These are phyloP conservation scores for Cryptocephalus primarius DNA, from an alignment of 2,888 invertebrate species.

Conservation along the genomic window DNA sequence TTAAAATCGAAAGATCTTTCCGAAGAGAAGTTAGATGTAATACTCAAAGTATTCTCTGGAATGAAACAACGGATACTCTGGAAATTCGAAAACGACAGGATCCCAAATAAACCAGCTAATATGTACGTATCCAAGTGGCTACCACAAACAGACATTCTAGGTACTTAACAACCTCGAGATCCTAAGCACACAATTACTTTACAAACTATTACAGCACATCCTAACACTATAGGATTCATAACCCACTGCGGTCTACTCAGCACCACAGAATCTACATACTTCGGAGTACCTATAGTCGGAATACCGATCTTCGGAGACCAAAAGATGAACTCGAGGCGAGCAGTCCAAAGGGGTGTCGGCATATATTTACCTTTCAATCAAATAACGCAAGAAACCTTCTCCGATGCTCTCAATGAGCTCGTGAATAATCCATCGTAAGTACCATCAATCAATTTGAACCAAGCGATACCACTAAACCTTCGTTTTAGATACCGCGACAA, in stretches of 20 bases:
- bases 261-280: constrained; percentile 2
- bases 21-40: constrained; percentile 20
- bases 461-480: not conserved
- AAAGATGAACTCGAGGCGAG: constrained; percentile 1
- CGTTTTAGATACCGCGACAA: constrained; percentile 9
- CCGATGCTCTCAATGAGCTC: constrained; percentile 3
- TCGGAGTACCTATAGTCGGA: constrained; percentile 5
- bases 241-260: constrained; percentile 6
- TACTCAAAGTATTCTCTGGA: constrained; percentile 29
- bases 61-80: constrained; percentile 35
- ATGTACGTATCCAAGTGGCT: not conserved
- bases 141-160: constrained; percentile 1
- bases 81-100: constrained; percentile 33
- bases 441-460: not conserved
- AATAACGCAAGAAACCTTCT: constrained; percentile 1
- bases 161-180: not conserved
- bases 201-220: constrained; percentile 4
- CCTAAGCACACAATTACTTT: not conserved
- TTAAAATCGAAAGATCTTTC: constrained; percentile 28
- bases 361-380: constrained; percentile 1
- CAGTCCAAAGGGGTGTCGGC: constrained; percentile 1
- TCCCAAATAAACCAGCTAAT: constrained; percentile 28
- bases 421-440: constrained; percentile 6
- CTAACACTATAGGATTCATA: constrained; percentile 5
- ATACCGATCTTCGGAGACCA: constrained; percentile 5